Evolutionary conservation across 2,113 vertebrate genomes (phyloP).

Genomic region (Clupea harengus): DNA sequence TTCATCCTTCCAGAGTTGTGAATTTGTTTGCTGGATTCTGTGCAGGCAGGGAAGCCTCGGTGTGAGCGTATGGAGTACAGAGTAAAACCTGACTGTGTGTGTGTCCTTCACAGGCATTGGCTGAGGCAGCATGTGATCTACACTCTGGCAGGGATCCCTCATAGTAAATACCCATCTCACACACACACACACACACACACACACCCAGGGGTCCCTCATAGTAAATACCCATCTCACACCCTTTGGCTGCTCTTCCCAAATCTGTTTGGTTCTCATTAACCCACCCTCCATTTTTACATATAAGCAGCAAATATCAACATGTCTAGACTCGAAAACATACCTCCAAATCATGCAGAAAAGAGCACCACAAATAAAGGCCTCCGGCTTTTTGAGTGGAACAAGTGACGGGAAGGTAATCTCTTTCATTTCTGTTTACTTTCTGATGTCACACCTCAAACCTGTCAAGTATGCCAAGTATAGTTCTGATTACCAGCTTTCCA

Average conservation of each 20-base stretch:
- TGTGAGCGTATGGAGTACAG: neutral
- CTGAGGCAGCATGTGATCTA: neutral
- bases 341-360: neutral
- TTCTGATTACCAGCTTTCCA: neutral
- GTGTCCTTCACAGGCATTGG: neutral
- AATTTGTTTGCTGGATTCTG: neutral
- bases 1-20: neutral
- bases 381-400: neutral
- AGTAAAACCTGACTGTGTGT: neutral
- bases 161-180: neutral
- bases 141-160: neutral
- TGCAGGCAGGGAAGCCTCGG: neutral
- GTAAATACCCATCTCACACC: neutral
- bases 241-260: neutral
- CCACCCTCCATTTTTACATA: neutral
- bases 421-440: neutral
- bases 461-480: neutral
- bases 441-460: neutral
- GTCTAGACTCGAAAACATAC: neutral
- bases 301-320: neutral
- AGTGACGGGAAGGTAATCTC: neutral
- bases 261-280: neutral
- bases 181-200: too few relatives aligned
- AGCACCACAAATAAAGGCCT: neutral
- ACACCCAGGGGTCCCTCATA: neutral